Evolutionary conservation across 2,113 vertebrate species (phyloP), one percentile per base, ranked within the genome.

Genomic region (Aldabrachelys gigantea): DNA sequence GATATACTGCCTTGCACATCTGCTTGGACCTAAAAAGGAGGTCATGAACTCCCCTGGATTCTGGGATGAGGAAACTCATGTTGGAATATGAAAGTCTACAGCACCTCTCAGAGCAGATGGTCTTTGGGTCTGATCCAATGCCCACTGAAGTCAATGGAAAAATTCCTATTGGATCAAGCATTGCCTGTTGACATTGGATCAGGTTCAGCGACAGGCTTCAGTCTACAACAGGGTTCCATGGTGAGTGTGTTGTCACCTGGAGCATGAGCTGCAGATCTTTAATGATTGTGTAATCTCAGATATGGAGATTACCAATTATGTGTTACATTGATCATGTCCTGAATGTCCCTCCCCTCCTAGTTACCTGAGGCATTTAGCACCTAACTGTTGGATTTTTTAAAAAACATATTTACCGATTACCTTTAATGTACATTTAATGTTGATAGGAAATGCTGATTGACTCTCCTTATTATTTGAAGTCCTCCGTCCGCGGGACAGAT

Each of bases 381-480:
- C 75, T 44, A 27, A 25, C 41, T 78, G 12, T 27, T 78, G 41
- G 11, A 27, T 47, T 78, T 47, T 27, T 78, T 38, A 22, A 17
- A 69, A 78, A 78, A 16, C 38, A 44, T 44, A 44, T 47, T 78
- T 78, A 47, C 41, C 16, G 75, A 14, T 78, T 25, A 78, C 41
- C 41, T 47, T 78, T 16, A 78, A 78, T 25, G 44, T 78, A 6
- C 41, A 78, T 47, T 78, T 78, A 21, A 47, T 47, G 25, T 78
- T 78, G 75, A 78, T 78, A 25, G 75, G 41, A 54, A 31, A 52
- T 25, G 75, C 29, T 79, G 94, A 90, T 80, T 88, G 79, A 24
- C 88, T 91, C 91, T 72, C 91, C 96, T 90, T 95, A 94, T 79
- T 93, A 93, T 91, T 97, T 47, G 47, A 89, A 10, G 0, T 88